Percentiles rank a stretch among this genome's conserved stretches.
These are phyloP conservation scores for Dromius quadrimaculatus DNA, from an alignment of 2,888 invertebrate genomes.

Conservation along the genomic window DNA sequence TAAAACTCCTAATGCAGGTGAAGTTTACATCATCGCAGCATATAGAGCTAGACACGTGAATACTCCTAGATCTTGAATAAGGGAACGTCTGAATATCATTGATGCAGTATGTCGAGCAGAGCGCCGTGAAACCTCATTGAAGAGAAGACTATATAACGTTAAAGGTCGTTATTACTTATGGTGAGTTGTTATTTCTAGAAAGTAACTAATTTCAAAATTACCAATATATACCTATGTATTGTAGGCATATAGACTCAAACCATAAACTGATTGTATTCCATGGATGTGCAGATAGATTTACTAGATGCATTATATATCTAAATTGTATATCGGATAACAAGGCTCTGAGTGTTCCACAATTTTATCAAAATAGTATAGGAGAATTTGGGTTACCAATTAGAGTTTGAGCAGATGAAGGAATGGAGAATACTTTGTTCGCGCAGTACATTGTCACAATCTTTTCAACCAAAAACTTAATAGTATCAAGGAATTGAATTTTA, in stretches of 20 bases:
- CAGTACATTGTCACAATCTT: too few relatives aligned
- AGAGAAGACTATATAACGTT: slow-evolving; percentile 44
- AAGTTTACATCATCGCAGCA: slow-evolving; percentile 47
- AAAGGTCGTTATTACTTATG: slow-evolving; percentile 49
- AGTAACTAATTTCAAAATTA: slow-evolving; percentile 2
- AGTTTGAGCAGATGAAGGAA: slow-evolving; percentile 52
- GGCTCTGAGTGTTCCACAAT: slow-evolving; percentile 46
- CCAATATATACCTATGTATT: slow-evolving; percentile 26
- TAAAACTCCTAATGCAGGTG: slow-evolving; percentile 48
- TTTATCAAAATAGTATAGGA: slow-evolving; percentile 47
- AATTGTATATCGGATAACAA: slow-evolving; percentile 51
- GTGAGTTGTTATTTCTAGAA: slow-evolving; percentile 10
- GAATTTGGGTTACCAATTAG: slow-evolving; percentile 53
- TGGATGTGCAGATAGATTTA: slow-evolving; percentile 53
- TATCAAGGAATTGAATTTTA: too few relatives aligned
- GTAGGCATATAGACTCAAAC: slow-evolving; percentile 54
- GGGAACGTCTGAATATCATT: slow-evolving; percentile 28
- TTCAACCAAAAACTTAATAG: too few relatives aligned
- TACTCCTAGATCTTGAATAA: slow-evolving; percentile 43
- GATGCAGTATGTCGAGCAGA: slow-evolving; percentile 42
- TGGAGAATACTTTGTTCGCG: slow-evolving; percentile 52
- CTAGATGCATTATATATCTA: slow-evolving; percentile 51
- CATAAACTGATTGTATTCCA: slow-evolving; percentile 53
- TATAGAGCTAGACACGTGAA: slow-evolving; percentile 36
- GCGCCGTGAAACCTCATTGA: slow-evolving; percentile 12